Percentiles rank a stretch among this genome's conserved stretches.
Evolutionary conservation across 1,140 invertebrate species (phyloP).

Genomic region (Orchestia grillus): DNA sequence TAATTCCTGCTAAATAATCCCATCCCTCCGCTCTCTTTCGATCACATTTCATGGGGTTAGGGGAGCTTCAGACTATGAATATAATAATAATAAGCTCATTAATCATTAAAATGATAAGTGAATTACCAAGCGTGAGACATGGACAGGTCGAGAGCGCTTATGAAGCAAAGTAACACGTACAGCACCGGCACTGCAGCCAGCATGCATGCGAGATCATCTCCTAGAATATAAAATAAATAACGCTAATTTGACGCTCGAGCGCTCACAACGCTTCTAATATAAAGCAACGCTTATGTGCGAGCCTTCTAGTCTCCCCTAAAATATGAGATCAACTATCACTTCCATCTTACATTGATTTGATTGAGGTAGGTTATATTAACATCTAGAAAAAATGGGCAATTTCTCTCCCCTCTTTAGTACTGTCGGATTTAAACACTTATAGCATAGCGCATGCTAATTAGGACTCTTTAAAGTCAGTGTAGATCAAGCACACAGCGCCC

Average conservation of each 20-base stretch:
- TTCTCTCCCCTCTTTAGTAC: slow-evolving; percentile 32
- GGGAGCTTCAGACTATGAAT: too few species aligned
- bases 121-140: too few species aligned
- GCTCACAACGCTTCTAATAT: slow-evolving; percentile 7
- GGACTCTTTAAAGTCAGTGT: slow-evolving; percentile 44
- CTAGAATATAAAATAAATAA: background rate
- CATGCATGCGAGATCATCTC: background rate
- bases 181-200: too few species aligned
- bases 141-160: too few species aligned
- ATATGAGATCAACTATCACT: slow-evolving; percentile 30
- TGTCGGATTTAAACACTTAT: slow-evolving; percentile 22
- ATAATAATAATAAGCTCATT: too few species aligned
- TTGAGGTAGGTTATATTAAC: slow-evolving; percentile 41
- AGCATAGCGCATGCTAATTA: slow-evolving; percentile 11
- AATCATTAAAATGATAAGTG: too few species aligned
- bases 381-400: background rate
- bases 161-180: too few species aligned
- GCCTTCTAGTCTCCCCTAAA: background rate
- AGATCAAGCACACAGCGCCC: slow-evolving; percentile 23
- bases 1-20: too few species aligned
- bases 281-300: background rate
- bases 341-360: slow-evolving; percentile 5
- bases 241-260: background rate
- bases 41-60: too few species aligned
- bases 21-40: too few species aligned